Base-by-base conservation (phyloP, 2,113 vertebrate genomes). In the Beaufortia kweichowensis region DNA sequence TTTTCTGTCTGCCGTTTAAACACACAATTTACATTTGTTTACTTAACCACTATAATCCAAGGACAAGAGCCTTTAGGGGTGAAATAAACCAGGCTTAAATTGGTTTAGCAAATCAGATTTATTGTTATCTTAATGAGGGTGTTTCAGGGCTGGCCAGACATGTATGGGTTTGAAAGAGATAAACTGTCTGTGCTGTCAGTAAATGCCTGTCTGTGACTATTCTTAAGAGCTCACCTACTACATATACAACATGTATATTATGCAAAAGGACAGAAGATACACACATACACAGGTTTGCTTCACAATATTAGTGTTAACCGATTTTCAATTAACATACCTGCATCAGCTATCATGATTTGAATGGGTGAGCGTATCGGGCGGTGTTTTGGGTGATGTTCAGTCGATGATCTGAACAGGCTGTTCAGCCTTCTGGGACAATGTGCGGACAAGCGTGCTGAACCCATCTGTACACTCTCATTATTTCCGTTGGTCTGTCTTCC, bases 191-290 rank as follows among this genome's bases (percentile, higher is more conserved):
- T 26, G 56, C 55, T 50, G 11, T 21, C 60, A 8, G 31, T 24
- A 15, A 35, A 69, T 48, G 41, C 67, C 11, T 50, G 33, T 60
- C 26, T 66, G 35, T 76, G 3, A 41, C 23, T 53, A 57, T 29
- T 9, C 14, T 21, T 21, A 17, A 64, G 19, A 23, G 48, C 21
- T 41, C 29, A 1, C 39, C 28, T 33, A 69, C 59, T 33, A 60
- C 50, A 66, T 19, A 72, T 26, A 39, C 14, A 3, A 35, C 50
- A 29, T 67, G 71, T 39, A 33, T 73, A 85, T 84, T 24, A 14
- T 84, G 85, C 80, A 76, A 53, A 66, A 67, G 83, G 79, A 74
- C 55, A 86, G 84, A 41, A n/a, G n/a, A n/a, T n/a, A n/a, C n/a
- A n/a, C 9, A 39, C 35, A 39, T 10, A 39, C 1, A 2, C 1